A percentile compares a stretch with the other conserved stretches of the same genome.
These are phyloP conservation scores for Bombus sylvicola DNA, from an alignment of 1,140 invertebrate species.

Conservation along the genomic window DNA sequence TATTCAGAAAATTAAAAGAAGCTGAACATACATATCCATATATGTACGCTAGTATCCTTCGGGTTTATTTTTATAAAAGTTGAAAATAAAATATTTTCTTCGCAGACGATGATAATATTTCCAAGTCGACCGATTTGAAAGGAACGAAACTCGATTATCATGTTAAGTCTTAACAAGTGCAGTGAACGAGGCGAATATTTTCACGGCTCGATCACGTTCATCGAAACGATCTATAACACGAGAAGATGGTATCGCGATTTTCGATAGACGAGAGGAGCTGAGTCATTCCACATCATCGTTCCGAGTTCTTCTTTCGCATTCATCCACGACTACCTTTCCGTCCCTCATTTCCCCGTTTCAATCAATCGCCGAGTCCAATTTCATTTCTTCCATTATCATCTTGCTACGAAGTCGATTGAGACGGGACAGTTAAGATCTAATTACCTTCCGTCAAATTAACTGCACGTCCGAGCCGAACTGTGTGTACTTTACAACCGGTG, in stretches of 20 bases:
- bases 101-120: not conserved
- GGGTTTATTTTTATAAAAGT: too few relatives aligned
- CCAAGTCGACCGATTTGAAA: not conserved
- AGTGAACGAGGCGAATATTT: slow-evolving; percentile 7
- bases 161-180: not conserved
- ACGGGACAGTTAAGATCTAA: slow-evolving; percentile 60
- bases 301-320: slow-evolving; percentile 59
- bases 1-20: too few relatives aligned
- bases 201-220: slow-evolving; percentile 19
- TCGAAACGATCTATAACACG: slow-evolving; percentile 27
- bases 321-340: slow-evolving; percentile 44
- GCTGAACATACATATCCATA: too few relatives aligned
- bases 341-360: slow-evolving; percentile 61
- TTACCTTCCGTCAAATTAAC: slow-evolving; percentile 55
- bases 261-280: slow-evolving; percentile 52
- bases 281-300: slow-evolving; percentile 66
- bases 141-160: not conserved
- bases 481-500: not conserved
- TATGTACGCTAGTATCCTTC: too few relatives aligned
- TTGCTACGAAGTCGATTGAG: slow-evolving; percentile 54
- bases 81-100: too few relatives aligned
- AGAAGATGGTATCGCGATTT: slow-evolving; percentile 55
- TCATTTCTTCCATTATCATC: slow-evolving; percentile 65
- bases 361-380: slow-evolving; percentile 65
- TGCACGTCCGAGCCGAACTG: slow-evolving; percentile 5